Percentiles rank a stretch among this genome's conserved stretches.
phyloP scores from a whole-genome alignment of 2,888 invertebrate species.

The Archips xylosteana region DNA sequence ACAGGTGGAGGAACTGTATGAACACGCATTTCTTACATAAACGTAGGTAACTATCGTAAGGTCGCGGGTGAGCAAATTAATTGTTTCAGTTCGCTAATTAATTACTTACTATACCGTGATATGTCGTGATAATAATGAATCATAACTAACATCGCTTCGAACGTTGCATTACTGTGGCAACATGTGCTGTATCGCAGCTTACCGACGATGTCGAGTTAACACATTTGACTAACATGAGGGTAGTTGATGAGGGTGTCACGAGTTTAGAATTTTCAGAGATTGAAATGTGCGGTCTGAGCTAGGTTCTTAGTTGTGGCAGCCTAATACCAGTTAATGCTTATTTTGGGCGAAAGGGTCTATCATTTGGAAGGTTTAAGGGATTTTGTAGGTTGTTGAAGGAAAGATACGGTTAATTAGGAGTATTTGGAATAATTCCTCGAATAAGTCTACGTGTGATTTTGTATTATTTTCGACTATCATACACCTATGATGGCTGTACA shows the following conservation, averaged over 20 bases:
- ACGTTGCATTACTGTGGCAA: background rate
- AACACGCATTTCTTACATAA: too few species aligned
- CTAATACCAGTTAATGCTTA: background rate
- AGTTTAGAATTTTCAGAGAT: constrained; percentile 15
- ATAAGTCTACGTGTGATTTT: background rate
- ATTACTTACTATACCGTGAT: too few species aligned
- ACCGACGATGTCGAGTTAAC: constrained; percentile 15
- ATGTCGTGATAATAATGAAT: too few species aligned
- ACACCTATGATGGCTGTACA: background rate
- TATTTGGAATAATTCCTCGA: background rate
- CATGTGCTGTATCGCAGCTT: background rate
- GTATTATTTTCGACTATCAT: background rate
- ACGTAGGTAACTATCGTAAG: too few species aligned
- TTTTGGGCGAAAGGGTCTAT: constrained; percentile 1
- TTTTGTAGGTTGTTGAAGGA: background rate
- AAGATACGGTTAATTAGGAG: constrained; percentile 4
- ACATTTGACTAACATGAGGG: constrained; percentile 31
- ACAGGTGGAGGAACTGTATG: too few species aligned
- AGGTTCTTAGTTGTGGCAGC: constrained; percentile 9
- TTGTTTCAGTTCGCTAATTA: too few species aligned
- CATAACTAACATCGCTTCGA: too few species aligned
- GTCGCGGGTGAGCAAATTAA: too few species aligned
- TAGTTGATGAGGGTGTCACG: constrained; percentile 17
- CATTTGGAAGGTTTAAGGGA: constrained; percentile 7
- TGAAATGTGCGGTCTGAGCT: constrained; percentile 18